Conservation (phyloP, 2,797 vertebrate genomes). For the Poeciliopsis presidionis region DNA sequence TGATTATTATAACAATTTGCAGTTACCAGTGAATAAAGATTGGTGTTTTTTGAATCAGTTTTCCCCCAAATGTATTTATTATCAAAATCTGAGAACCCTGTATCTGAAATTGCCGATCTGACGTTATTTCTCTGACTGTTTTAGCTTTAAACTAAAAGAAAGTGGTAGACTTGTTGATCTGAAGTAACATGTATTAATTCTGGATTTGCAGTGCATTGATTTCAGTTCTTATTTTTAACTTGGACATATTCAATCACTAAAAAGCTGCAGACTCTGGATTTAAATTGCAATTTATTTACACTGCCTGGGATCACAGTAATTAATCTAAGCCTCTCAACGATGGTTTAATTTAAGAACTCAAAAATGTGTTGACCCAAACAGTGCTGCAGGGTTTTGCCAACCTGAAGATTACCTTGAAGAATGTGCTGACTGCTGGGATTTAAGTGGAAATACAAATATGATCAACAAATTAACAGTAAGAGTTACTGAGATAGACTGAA, state of each 20-base stretch:
- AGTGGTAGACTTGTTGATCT: neutral
- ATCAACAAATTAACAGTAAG: neutral
- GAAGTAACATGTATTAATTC: neutral
- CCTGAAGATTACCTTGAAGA: conserved; percentile 63
- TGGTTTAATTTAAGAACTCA: conserved; percentile 39
- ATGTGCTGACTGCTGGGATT: conserved; percentile 48
- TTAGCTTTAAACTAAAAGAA: neutral
- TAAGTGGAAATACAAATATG: conserved; percentile 17
- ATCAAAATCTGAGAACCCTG: neutral
- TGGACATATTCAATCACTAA: neutral
- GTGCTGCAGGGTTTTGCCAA: conserved; percentile 32
- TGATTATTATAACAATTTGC: neutral
- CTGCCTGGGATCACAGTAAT: conserved; percentile 4
- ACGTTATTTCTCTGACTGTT: neutral
- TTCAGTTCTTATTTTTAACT: neutral
- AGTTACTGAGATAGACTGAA: neutral
- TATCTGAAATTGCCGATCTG: neutral
- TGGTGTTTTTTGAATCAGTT: neutral
- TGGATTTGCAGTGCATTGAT: neutral
- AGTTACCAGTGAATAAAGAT: neutral
- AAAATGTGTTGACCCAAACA: conserved; percentile 40
- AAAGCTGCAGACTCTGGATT: neutral
- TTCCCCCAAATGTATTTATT: neutral
- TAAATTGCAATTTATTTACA: neutral
- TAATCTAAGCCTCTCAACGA: conserved; percentile 8